Percentiles rank a stretch among this genome's conserved stretches.
phyloP scores from a whole-genome alignment of 2,888 invertebrate species.

The Apamea crenata region DNA sequence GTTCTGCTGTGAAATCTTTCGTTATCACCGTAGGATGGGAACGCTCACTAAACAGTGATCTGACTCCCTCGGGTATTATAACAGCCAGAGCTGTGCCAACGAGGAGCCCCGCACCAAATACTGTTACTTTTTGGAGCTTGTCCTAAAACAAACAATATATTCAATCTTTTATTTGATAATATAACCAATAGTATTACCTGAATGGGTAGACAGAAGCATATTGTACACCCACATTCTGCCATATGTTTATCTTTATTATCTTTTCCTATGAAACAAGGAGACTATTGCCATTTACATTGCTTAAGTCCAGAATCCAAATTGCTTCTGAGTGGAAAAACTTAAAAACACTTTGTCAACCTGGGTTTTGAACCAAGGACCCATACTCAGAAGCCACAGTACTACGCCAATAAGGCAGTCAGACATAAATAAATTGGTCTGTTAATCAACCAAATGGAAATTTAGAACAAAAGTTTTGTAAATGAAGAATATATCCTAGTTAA shows the following conservation, averaged over 20 bases:
- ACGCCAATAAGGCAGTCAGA: not conserved
- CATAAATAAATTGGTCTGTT: not conserved
- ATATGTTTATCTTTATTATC: not conserved
- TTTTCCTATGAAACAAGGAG: too few relatives aligned
- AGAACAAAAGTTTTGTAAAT: not conserved
- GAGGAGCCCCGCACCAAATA: constrained; percentile 98
- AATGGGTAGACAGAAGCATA: not conserved
- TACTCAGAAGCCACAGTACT: not conserved
- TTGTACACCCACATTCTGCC: not conserved
- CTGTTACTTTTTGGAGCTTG: constrained; percentile 97
- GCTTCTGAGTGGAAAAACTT: not conserved
- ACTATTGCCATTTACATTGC: too few relatives aligned
- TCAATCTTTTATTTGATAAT: not conserved
- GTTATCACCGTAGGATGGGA: constrained; percentile 76
- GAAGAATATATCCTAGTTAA: not conserved
- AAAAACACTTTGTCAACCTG: not conserved
- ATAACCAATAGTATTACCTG: not conserved
- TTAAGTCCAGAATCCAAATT: not conserved
- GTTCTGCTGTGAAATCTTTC: constrained; percentile 83
- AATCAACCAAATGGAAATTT: not conserved
- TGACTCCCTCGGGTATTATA: constrained; percentile 99
- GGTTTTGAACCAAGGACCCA: not conserved
- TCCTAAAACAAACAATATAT: constrained; percentile 91
- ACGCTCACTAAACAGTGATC: constrained; percentile 92
- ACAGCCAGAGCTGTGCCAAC: constrained; percentile 99